Evolutionary conservation across 2,797 vertebrate genomes (phyloP), one percentile per base, ranked within the genome.

Genomic region (Lycodopsis pacificus): DNA sequence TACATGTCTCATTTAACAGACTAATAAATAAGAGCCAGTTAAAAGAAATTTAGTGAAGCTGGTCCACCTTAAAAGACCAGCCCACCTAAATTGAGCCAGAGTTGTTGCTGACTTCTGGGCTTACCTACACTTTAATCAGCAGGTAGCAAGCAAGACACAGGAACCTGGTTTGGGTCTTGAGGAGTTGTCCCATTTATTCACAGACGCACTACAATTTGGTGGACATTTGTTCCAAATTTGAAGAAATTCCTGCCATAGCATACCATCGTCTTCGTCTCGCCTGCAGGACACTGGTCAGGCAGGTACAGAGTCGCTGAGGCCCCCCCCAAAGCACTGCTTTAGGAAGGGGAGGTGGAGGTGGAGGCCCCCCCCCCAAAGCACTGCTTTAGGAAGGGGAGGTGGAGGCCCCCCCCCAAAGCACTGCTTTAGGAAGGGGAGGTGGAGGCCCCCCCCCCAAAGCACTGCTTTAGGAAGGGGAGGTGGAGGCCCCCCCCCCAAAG

Each of bases 271-370:
- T 71, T 59, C 71, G 51, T 62, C 77, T 59, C 48, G 53, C 51
- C 54, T 62, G n/a, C 62, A 76, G 46, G 71, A 83, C 64, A 51
- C 63, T 42, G 59, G 69, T 87, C 67, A 85, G 65, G 48, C 65
- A 74, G 71, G 82, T 76, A 64, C 65, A 78, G 61, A 71, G 49
- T 65, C 76, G 58, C 67, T 56, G n/a, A 73, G 42, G 25, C 27
- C 27, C 30, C 30, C 30, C 30, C 58, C 64, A 22, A n/a, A n/a
- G n/a, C n/a, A n/a, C n/a, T n/a, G n/a, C n/a, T n/a, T n/a, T n/a
- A n/a, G n/a, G n/a, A n/a, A n/a, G n/a, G n/a, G n/a, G n/a, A n/a
- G n/a, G n/a, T n/a, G n/a, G n/a, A n/a, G n/a, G n/a, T n/a, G n/a
- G n/a, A n/a, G n/a, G n/a, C n/a, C n/a, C n/a, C n/a, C n/a, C n/a